A percentile compares a stretch with the other conserved stretches of the same genome.
Evolutionary conservation across 2,888 invertebrate genomes (phyloP).

Genomic region (Acanthoscelides obtectus): DNA sequence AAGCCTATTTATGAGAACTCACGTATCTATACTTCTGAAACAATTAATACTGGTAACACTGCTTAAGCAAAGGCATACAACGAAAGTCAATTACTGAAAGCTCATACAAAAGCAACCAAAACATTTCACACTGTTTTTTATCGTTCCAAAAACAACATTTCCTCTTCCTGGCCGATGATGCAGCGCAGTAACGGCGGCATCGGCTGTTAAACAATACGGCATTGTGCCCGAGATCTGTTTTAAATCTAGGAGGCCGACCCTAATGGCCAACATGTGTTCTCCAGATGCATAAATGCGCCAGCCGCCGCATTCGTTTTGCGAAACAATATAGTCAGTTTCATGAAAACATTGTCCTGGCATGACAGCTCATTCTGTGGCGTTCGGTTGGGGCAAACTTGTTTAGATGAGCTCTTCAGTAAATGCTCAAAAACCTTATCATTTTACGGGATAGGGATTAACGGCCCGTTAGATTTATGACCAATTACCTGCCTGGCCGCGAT

Average conservation of each 20-base stretch:
- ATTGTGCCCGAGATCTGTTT: neutral
- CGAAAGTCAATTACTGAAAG: neutral
- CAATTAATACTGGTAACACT: no score
- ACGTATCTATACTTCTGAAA: no score
- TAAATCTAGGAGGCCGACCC: constrained; percentile 1
- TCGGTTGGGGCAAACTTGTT: neutral
- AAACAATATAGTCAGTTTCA: neutral
- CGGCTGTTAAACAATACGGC: neutral
- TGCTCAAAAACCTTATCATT: no score
- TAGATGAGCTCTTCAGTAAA: no score
- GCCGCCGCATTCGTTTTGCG: neutral
- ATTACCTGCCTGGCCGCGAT: no score
- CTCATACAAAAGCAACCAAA: neutral
- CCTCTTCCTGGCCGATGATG: neutral
- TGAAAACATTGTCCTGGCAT: neutral
- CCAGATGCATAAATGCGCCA: constrained; percentile 3
- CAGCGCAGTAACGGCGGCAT: neutral
- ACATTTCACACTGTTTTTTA: neutral
- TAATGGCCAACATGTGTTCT: constrained; percentile 2
- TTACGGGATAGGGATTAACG: no score
- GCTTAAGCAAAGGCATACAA: neutral
- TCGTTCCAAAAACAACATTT: neutral
- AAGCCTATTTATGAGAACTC: no score
- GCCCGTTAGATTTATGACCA: no score
- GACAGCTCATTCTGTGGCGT: neutral